phyloP scores from a whole-genome alignment of 2,888 invertebrate genomes.

The Cephonodes hylas region DNA sequence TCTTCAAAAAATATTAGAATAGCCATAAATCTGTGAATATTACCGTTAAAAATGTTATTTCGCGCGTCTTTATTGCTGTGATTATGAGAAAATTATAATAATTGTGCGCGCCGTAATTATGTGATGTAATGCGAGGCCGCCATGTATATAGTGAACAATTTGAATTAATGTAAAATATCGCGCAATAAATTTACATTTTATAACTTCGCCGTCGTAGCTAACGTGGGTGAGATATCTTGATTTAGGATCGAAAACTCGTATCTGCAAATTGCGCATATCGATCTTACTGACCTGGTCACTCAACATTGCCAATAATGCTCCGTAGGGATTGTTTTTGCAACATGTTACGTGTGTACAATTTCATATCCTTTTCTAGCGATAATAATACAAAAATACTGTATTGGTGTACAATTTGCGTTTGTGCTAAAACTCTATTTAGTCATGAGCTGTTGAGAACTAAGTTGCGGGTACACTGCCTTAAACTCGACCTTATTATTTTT shows the following conservation, averaged over 20 bases:
- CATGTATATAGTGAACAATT: conserved; percentile 62
- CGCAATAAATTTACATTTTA: conserved; percentile 80
- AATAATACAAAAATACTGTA: too few relatives aligned
- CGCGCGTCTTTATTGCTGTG: conserved; percentile 75
- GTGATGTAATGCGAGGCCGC: conserved; percentile 72
- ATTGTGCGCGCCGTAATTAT: conserved; percentile 74
- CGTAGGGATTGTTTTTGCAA: background rate
- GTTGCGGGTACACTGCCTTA: too few relatives aligned
- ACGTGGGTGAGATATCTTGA: conserved; percentile 68
- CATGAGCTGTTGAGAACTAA: too few relatives aligned
- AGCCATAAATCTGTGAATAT: conserved; percentile 68
- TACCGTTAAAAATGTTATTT: conserved; percentile 72
- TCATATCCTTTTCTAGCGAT: too few relatives aligned
- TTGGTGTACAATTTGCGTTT: too few relatives aligned
- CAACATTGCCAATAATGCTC: background rate
- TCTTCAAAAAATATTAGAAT: background rate
- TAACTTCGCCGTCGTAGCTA: conserved; percentile 61
- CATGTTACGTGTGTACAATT: too few relatives aligned
- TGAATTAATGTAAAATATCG: conserved; percentile 79
- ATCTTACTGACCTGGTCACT: conserved; percentile 38
- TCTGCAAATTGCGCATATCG: conserved; percentile 58
- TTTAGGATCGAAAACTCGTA: conserved; percentile 65
- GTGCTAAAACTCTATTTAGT: too few relatives aligned
- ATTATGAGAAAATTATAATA: conserved; percentile 81
- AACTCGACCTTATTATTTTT: too few relatives aligned